Conservation (phyloP, 2,797 vertebrate species). For the Lerista edwardsae region DNA sequence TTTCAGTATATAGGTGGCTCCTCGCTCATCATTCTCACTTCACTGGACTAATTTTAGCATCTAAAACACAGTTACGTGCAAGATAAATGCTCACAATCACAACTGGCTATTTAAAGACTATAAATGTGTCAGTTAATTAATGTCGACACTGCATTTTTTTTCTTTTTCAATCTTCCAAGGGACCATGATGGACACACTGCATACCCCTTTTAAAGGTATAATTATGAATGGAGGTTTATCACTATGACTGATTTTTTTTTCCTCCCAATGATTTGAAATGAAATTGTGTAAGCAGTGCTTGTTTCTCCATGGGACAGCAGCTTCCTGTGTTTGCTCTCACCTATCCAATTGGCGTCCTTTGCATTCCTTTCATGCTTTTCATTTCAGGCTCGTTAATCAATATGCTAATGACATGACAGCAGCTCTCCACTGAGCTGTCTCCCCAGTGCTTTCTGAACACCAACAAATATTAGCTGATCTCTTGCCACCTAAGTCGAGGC, state of each 20-base stretch:
- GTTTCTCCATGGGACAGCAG: not conserved
- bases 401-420: not conserved
- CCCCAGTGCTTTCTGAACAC: conserved; percentile 17
- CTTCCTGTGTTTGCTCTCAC: conserved; percentile 30
- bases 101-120: not conserved
- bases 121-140: not conserved
- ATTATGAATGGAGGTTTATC: conserved; percentile 21
- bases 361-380: conserved; percentile 25
- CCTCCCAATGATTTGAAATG: conserved; percentile 33
- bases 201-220: conserved; percentile 28
- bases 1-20: not conserved
- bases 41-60: not conserved
- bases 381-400: conserved; percentile 28
- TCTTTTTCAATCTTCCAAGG: conserved; percentile 2
- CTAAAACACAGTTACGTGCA: not conserved
- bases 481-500: conserved; percentile 13
- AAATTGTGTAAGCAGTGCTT: conserved; percentile 13
- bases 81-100: not conserved
- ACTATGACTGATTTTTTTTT: not conserved
- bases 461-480: conserved; percentile 21
- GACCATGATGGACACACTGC: not conserved
- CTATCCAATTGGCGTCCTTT: not conserved
- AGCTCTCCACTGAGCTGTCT: not conserved
- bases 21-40: not conserved
- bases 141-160: not conserved